phyloP scores from a whole-genome alignment of 2,888 invertebrate genomes.

The Drosophila conformis region DNA sequence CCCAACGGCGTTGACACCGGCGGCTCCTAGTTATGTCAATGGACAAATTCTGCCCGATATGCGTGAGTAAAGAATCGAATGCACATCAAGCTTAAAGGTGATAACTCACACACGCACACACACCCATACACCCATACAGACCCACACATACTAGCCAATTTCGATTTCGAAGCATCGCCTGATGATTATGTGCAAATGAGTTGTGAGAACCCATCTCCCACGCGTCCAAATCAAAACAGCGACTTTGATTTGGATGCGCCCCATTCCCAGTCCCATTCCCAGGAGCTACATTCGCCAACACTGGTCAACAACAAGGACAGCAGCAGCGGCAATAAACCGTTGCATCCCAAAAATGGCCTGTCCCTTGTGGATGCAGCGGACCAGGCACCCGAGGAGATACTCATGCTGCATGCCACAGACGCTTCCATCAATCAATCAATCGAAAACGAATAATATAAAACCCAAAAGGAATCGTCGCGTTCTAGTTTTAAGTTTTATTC shows the following conservation, averaged over 20 bases:
- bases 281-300: slow-evolving; percentile 83
- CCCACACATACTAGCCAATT: slow-evolving; percentile 54
- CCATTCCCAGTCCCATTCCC: slow-evolving; percentile 11
- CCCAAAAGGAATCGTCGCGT: slow-evolving; percentile 33
- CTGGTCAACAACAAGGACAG: slow-evolving; percentile 83
- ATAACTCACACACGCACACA: slow-evolving; percentile 33
- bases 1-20: slow-evolving; percentile 87
- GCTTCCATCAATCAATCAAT: slow-evolving; percentile 20
- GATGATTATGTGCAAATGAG: slow-evolving; percentile 11
- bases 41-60: slow-evolving; percentile 83
- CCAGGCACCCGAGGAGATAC: slow-evolving; percentile 84
- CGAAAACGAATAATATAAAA: no score
- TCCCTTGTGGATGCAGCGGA: slow-evolving; percentile 58
- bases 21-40: slow-evolving; percentile 84
- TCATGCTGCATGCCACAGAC: slow-evolving; percentile 80
- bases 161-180: slow-evolving; percentile 51
- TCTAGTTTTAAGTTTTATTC: slow-evolving; percentile 1
- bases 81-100: slow-evolving; percentile 33
- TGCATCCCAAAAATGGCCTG: slow-evolving; percentile 74
- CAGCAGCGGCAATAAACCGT: slow-evolving; percentile 70
- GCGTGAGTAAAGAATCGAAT: slow-evolving; percentile 73
- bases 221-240: no score
- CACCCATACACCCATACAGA: slow-evolving; percentile 36
- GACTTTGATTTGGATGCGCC: background rate
- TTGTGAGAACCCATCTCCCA: no score